phyloP scores from a whole-genome alignment of 2,888 invertebrate species.

The Bedellia somnulentella region DNA sequence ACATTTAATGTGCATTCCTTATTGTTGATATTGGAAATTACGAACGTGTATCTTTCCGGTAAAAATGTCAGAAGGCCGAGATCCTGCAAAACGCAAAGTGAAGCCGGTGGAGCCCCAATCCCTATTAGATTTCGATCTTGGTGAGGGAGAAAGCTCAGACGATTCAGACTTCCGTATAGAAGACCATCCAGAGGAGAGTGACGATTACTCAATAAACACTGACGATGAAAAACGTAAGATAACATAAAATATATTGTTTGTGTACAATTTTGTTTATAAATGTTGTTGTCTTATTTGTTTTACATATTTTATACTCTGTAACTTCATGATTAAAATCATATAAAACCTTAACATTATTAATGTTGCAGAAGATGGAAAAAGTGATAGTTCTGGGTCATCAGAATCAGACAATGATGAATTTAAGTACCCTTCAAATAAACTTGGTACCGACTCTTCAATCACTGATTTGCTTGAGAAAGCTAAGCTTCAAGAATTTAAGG shows the following conservation, averaged over 20 bases:
- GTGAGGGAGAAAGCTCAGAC: slow-evolving; percentile 89
- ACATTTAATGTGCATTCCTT: too few species aligned
- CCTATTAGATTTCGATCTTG: slow-evolving; percentile 80
- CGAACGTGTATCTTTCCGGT: too few species aligned
- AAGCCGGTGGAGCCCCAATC: slow-evolving; percentile 79
- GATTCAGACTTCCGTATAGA: slow-evolving; percentile 94
- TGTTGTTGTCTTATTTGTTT: too few species aligned
- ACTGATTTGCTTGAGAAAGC: slow-evolving; percentile 40
- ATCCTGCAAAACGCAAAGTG: slow-evolving; percentile 78
- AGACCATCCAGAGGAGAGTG: slow-evolving; percentile 79
- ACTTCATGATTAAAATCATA: too few species aligned
- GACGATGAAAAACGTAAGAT: slow-evolving; percentile 64
- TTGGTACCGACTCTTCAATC: slow-evolving; percentile 34
- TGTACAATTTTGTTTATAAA: too few species aligned
- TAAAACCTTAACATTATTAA: neutral
- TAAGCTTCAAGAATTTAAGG: slow-evolving; percentile 47
- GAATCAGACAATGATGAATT: slow-evolving; percentile 42
- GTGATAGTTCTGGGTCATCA: slow-evolving; percentile 34
- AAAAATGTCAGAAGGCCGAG: slow-evolving; percentile 58
- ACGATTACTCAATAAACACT: slow-evolving; percentile 71
- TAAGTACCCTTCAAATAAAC: slow-evolving; percentile 30
- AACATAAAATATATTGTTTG: too few species aligned
- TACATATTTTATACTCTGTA: neutral
- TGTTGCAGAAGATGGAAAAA: slow-evolving; percentile 22
- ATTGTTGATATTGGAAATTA: too few species aligned